phyloP scores from a whole-genome alignment of 2,797 vertebrate species.

The Karalla daura region DNA sequence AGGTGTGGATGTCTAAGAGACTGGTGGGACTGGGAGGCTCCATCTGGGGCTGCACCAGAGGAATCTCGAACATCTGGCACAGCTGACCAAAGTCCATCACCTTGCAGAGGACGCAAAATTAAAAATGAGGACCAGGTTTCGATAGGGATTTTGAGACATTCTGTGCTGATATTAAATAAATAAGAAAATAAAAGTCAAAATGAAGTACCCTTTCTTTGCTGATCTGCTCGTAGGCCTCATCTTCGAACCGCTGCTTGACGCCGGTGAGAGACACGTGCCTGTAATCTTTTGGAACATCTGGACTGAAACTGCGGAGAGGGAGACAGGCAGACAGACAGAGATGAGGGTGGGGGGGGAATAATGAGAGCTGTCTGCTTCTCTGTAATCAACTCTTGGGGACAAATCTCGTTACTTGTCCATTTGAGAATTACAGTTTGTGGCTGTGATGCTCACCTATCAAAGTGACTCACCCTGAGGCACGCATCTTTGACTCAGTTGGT shows the following conservation, averaged over 20 bases:
- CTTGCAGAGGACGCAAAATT: constrained; percentile 67
- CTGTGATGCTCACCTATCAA: constrained; percentile 40
- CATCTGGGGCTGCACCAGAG: constrained; percentile 82
- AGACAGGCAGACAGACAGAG: not conserved
- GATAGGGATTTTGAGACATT: not conserved
- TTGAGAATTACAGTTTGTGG: constrained; percentile 56
- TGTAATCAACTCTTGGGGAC: constrained; percentile 44
- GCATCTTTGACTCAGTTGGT: constrained; percentile 57
- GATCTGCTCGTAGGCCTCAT: constrained; percentile 89
- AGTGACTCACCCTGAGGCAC: constrained; percentile 65
- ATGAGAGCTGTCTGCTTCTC: constrained; percentile 24
- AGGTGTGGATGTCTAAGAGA: constrained; percentile 87
- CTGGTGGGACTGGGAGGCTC: constrained; percentile 80
- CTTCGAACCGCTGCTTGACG: constrained; percentile 96
- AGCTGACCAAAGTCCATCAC: constrained; percentile 92
- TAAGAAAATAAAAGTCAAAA: not conserved
- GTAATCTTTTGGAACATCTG: constrained; percentile 95
- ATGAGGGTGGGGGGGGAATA: no score
- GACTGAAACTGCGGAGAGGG: constrained; percentile 86
- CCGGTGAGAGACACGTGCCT: constrained; percentile 93
- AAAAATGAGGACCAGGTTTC: not conserved
- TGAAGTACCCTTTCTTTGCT: constrained; percentile 88
- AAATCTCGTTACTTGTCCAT: constrained; percentile 70
- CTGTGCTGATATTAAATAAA: not conserved
- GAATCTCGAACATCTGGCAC: constrained; percentile 89